Percentiles rank a stretch among this genome's conserved stretches.
Conservation (phyloP, 2,888 invertebrate species). For the Agrotis exclamationis region DNA sequence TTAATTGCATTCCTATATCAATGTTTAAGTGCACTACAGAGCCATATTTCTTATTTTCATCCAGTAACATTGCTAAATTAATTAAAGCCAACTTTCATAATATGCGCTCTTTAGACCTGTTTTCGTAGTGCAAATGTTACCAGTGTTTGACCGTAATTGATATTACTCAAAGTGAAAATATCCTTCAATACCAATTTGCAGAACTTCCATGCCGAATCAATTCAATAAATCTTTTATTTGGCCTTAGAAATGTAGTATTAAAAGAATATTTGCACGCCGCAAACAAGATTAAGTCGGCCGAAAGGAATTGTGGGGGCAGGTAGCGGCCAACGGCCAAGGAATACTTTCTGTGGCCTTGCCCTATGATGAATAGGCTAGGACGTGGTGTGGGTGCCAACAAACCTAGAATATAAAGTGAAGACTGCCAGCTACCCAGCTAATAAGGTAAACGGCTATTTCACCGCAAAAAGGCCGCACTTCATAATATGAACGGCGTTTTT, state of each 20-base stretch:
- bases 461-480: slow-evolving; percentile 56
- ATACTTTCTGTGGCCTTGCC: slow-evolving; percentile 71
- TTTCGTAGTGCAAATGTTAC: not conserved
- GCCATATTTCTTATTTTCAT: no score
- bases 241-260: slow-evolving; percentile 58
- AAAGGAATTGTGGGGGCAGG: slow-evolving; percentile 72
- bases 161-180: not conserved
- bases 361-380: slow-evolving; percentile 79
- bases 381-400: slow-evolving; percentile 74
- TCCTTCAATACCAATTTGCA: slow-evolving; percentile 10
- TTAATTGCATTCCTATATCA: no score
- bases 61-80: no score
- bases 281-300: slow-evolving; percentile 76
- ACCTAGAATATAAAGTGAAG: slow-evolving; percentile 57
- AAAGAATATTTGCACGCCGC: slow-evolving; percentile 72
- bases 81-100: no score
- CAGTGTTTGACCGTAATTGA: not conserved
- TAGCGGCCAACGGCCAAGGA: slow-evolving; percentile 61
- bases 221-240: slow-evolving; percentile 51
- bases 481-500: slow-evolving; percentile 34
- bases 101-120: no score
- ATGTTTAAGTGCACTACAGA: no score
- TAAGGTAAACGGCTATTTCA: slow-evolving; percentile 63
- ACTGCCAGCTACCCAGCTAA: slow-evolving; percentile 64
- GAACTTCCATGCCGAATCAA: slow-evolving; percentile 36